phyloP scores from a whole-genome alignment of 2,888 invertebrate species.

The Stenichneumon culpator region DNA sequence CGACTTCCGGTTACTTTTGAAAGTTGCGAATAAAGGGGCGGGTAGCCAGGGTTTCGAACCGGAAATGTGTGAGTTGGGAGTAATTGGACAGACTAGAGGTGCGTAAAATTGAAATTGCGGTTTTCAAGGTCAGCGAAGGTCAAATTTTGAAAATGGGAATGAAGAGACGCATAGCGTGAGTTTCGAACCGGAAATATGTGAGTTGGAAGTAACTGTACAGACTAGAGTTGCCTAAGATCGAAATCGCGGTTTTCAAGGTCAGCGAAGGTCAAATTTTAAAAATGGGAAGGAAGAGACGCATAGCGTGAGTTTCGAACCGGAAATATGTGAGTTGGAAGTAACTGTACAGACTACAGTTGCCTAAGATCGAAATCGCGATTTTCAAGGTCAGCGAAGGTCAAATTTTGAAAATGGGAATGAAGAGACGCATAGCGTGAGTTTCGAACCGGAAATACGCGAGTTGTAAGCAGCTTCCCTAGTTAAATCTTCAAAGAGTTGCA shows the following conservation, averaged over 20 bases:
- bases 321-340: background rate
- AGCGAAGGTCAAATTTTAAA: no score
- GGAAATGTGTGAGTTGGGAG: background rate
- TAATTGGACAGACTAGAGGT: no score
- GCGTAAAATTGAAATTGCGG: background rate
- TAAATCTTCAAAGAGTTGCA: background rate
- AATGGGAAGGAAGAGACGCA: background rate
- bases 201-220: background rate
- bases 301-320: background rate
- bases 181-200: background rate
- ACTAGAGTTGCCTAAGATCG: background rate
- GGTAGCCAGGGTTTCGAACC: background rate
- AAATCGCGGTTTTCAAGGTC: background rate
- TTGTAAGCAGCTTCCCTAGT: background rate
- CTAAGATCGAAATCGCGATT: background rate
- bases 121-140: no score
- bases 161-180: background rate
- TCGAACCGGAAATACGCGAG: background rate
- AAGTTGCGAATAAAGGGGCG: background rate
- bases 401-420: background rate
- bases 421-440: background rate
- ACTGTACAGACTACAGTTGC: no score
- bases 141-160: background rate
- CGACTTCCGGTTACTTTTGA: background rate
- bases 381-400: no score